A percentile compares a stretch with the other conserved stretches of the same genome.
Conservation (phyloP, 1,140 invertebrate genomes). For the Daktulosphaira vitifoliae region DNA sequence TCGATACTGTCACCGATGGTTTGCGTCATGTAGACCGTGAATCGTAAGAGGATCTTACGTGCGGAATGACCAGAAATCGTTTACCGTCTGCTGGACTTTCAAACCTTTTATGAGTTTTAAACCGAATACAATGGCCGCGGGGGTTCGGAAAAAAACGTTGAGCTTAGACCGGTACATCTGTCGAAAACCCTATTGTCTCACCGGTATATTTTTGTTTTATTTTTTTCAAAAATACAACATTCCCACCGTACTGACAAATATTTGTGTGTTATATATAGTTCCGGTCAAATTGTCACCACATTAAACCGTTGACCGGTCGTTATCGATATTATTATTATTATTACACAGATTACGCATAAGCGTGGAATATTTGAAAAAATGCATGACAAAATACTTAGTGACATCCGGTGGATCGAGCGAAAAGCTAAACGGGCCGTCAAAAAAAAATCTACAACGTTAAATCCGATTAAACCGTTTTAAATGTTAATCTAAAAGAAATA, state of each 20-base stretch:
- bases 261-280: background rate
- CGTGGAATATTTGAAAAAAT: background rate
- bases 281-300: conserved; percentile 19
- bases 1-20: conserved; percentile 19
- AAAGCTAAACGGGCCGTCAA: background rate
- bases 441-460: conserved; percentile 26
- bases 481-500: background rate
- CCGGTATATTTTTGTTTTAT: no score
- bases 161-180: no score
- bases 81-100: conserved; percentile 25
- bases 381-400: background rate
- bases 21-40: conserved; percentile 13
- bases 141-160: background rate
- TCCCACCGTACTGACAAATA: no score
- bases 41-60: conserved; percentile 23
- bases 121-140: background rate
- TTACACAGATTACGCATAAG: no score
- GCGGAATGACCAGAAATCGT: conserved; percentile 20
- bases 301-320: background rate
- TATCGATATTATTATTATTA: no score
- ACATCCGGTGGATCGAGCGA: background rate
- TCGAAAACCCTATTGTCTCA: no score
- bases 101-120: background rate
- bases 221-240: no score
- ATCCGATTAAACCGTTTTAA: conserved; percentile 33